Evolutionary conservation across 92 coral and sea anemone species (phyloP).

Genomic region (Umimayanthus chanpuru): DNA sequence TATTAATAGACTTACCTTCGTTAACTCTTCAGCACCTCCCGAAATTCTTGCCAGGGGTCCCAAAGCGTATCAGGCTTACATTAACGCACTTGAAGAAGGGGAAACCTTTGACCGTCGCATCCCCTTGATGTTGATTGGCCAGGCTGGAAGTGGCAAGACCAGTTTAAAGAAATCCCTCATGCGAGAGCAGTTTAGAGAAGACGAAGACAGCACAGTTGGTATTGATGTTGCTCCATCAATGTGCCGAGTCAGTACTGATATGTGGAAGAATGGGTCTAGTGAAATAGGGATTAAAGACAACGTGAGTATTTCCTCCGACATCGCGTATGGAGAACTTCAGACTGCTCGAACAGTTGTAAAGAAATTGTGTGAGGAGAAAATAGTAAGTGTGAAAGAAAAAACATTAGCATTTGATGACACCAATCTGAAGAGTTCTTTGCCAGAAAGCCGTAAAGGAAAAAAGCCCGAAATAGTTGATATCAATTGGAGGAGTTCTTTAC

Average conservation of each 20-base stretch:
- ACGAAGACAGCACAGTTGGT: constrained; percentile 4
- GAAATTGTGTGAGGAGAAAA: too few species aligned
- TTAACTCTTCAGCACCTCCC: background rate
- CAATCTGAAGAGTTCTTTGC: too few species aligned
- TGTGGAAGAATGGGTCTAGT: background rate
- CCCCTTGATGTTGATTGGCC: constrained; percentile 15
- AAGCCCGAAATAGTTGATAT: too few species aligned
- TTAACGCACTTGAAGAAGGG: constrained; percentile 8
- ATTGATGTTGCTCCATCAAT: background rate
- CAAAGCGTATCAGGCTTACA: too few species aligned
- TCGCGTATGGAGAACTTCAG: background rate
- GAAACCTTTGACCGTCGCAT: background rate
- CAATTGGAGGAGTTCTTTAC: background rate
- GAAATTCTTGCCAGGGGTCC: too few species aligned
- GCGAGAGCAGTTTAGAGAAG: background rate
- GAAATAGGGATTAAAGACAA: background rate
- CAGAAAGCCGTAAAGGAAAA: too few species aligned
- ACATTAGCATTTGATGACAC: too few species aligned
- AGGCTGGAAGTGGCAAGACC: constrained; percentile 6
- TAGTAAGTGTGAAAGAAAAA: too few species aligned
- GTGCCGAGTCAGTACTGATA: background rate
- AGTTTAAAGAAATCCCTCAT: constrained; percentile 11
- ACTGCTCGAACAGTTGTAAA: background rate
- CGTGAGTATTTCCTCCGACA: background rate
- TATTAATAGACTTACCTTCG: too few species aligned